Evolutionary conservation across 2,888 invertebrate species (phyloP).

Genomic region (Abrostola triplasia): DNA sequence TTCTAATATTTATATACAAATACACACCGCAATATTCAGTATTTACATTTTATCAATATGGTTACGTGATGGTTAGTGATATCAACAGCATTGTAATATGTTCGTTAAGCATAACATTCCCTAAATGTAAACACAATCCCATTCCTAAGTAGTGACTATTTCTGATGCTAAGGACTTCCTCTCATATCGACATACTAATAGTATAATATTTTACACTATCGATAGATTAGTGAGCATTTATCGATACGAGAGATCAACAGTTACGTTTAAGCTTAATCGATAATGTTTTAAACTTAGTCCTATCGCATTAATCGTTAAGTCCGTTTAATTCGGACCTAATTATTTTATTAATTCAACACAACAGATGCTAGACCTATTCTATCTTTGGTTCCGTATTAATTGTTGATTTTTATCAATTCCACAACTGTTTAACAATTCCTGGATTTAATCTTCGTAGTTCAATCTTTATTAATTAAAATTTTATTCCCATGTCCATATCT

Average conservation of each 20-base stretch:
- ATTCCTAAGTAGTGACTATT: constrained; percentile 41
- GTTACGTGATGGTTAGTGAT: constrained; percentile 46
- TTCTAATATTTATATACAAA: constrained; percentile 76
- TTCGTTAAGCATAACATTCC: constrained; percentile 44
- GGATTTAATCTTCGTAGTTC: constrained; percentile 57
- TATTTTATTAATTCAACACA: constrained; percentile 41
- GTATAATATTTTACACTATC: constrained; percentile 41
- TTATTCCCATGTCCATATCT: constrained; percentile 38
- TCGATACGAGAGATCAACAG: constrained; percentile 51
- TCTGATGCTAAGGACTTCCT: constrained; percentile 45
- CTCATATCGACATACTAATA: constrained; percentile 50
- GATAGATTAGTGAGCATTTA: constrained; percentile 51
- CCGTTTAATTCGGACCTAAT: constrained; percentile 43
- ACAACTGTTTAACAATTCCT: constrained; percentile 79
- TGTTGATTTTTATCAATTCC: constrained; percentile 82
- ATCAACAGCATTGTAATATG: constrained; percentile 50
- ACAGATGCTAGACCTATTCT: constrained; percentile 59
- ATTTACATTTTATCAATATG: constrained; percentile 58
- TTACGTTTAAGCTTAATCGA: constrained; percentile 34
- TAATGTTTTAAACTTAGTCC: constrained; percentile 41
- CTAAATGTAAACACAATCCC: constrained; percentile 47
- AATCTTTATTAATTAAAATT: constrained; percentile 46
- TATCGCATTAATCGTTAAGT: constrained; percentile 25
- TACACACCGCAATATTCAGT: constrained; percentile 67
- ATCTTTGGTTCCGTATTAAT: constrained; percentile 81